Conservation (phyloP, 35 echinoderm and acorn worm species). For the Ptychodera flava region DNA sequence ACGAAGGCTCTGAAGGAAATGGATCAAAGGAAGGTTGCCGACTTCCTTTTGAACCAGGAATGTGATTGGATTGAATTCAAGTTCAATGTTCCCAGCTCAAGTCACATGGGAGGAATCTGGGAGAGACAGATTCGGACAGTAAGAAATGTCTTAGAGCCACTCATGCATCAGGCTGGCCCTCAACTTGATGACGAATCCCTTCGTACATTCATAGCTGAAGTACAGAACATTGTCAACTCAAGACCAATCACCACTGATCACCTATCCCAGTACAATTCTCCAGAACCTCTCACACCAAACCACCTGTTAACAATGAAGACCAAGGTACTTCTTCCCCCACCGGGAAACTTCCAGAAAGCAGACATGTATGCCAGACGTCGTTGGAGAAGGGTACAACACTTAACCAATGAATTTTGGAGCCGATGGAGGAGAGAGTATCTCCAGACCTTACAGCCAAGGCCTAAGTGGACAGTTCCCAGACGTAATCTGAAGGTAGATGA, state of each 20-base stretch:
- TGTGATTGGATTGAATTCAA: conserved; percentile 50
- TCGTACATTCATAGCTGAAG: conserved; percentile 61
- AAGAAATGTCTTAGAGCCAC: conserved; percentile 38
- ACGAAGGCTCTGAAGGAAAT: conserved; percentile 44
- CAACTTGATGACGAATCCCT: conserved; percentile 73
- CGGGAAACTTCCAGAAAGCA: conserved; percentile 38
- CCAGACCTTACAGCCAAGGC: conserved; percentile 13
- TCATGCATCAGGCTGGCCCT: conserved; percentile 22
- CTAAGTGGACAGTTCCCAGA: conserved; percentile 30
- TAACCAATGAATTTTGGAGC: conserved; percentile 48
- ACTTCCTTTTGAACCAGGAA: conserved; percentile 18
- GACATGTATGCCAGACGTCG: conserved; percentile 27
- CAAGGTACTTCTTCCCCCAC: conserved; percentile 31
- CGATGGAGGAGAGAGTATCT: conserved; percentile 50
- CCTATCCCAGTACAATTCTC: conserved; percentile 41
- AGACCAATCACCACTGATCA: conserved; percentile 40
- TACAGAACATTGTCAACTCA: conserved; percentile 42
- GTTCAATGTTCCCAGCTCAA: conserved; percentile 53
- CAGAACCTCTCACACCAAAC: conserved; percentile 57
- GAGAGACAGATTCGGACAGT: conserved; percentile 45
- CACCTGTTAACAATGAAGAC: conserved; percentile 62
- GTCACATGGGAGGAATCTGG: conserved; percentile 62
- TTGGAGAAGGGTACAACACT: conserved; percentile 46
- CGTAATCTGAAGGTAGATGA: no score
- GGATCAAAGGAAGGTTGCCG: conserved; percentile 19